Evolutionary conservation across 2,888 invertebrate genomes (phyloP).

Genomic region (Nephrotoma guestfalica): DNA sequence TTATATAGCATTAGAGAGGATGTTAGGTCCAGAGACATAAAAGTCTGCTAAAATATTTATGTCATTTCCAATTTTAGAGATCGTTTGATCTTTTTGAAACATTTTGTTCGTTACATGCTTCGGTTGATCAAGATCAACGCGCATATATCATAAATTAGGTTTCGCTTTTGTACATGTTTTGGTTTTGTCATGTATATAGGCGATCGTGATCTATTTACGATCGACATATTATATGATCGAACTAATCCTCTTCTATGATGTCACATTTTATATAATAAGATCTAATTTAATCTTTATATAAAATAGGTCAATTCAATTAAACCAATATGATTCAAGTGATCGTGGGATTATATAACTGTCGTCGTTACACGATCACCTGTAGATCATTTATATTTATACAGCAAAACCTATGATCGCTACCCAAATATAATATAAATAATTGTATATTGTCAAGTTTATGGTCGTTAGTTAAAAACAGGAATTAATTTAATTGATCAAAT

Average conservation of each 20-base stretch:
- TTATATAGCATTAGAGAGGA: background rate
- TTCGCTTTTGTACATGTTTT: background rate
- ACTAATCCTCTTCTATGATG: background rate
- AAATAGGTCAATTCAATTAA: background rate
- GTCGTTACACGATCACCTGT: background rate
- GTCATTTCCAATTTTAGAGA: background rate
- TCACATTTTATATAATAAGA: background rate
- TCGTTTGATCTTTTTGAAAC: background rate
- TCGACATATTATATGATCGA: background rate
- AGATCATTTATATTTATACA: background rate
- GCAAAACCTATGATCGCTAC: background rate
- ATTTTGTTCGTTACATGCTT: background rate
- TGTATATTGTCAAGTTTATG: background rate
- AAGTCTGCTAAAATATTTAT: background rate
- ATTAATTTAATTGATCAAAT: background rate
- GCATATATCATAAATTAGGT: background rate
- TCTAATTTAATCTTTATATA: background rate
- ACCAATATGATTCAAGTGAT: background rate
- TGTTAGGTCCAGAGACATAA: background rate
- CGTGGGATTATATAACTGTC: background rate
- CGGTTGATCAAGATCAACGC: background rate
- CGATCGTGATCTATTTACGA: background rate
- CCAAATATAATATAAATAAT: background rate
- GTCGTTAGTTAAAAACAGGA: background rate
- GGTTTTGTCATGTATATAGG: background rate